phyloP scores from a whole-genome alignment of 2,113 vertebrate species.

The Phocoena phocoena region DNA sequence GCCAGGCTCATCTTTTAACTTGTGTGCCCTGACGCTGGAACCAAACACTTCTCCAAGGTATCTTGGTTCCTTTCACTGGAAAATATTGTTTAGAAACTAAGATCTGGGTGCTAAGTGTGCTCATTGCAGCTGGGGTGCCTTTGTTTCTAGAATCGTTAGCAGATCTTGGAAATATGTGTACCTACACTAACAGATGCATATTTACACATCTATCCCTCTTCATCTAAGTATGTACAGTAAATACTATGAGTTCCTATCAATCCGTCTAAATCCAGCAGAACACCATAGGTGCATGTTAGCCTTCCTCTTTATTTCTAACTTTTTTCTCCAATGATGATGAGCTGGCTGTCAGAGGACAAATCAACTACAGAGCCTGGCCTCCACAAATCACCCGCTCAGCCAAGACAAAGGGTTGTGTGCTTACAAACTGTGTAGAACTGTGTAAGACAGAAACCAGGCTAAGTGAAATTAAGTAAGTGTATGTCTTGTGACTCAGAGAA shows the following conservation, averaged over 20 bases:
- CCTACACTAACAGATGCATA: neutral
- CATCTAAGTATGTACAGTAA: neutral
- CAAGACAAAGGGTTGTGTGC: neutral
- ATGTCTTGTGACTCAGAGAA: neutral
- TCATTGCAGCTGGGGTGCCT: neutral
- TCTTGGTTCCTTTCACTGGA: neutral
- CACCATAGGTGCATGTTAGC: fast-evolving
- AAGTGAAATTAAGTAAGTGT: neutral
- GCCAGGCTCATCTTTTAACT: neutral
- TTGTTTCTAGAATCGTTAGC: neutral
- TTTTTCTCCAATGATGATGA: neutral
- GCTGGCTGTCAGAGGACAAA: neutral
- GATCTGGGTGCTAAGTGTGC: neutral
- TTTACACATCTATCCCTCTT: neutral
- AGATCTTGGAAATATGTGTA: neutral
- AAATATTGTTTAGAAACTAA: neutral
- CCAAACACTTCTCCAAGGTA: neutral
- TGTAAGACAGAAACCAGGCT: neutral
- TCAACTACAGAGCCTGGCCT: neutral
- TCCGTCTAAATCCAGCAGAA: neutral
- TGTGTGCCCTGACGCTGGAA: neutral
- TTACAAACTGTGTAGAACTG: neutral
- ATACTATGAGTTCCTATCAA: neutral
- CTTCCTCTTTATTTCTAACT: neutral
- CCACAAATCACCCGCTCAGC: neutral